Base-by-base conservation (phyloP, 53 echinoderm and acorn worm species). In the Patiria pectinifera region DNA sequence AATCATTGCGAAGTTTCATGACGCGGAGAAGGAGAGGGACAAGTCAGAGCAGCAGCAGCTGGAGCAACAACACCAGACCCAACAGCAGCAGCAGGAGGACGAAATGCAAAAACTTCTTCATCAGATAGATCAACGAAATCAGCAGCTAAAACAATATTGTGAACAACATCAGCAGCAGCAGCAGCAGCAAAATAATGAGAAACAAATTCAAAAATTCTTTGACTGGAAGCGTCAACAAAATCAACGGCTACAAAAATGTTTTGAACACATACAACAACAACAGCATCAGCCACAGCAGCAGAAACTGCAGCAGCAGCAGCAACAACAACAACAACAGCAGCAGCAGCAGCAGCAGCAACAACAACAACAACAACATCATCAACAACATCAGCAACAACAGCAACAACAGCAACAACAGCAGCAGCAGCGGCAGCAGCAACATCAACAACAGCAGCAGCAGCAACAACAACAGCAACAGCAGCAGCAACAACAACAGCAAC, bases 381-480 rank as follows among this genome's bases (percentile, higher is more conserved):
- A 35, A 35, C 35, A 12, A 60, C 35, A 35, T 0, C 16, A 77
- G 35, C 45, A 62, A 13, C 0, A 13, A 0, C 69, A 66, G 11
- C 45, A 85, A 2, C 69, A 43, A 4, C 62, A 85, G 15, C 85
- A 85, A 24, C 86, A 85, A 12, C 71, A 69, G 13, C 24, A 82
- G 23, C 15, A 22, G 6, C 59, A 60, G 24, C 22, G 60, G 1
- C 22, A 19, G 0, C 59, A 23, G 4, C 85, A 61, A 9, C 85
- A 74, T 1, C 18, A n/a, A 74, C 8, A 23, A 0, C 74, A 74
- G 19, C 74, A n/a, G 3, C 8, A 9, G 0, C 22, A 74, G 45
- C 83, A 83, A 15, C 83, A 35, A 12, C 82, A 82, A 9, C 82
- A 83, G 4, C 83, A 59, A 12, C 59, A 59, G 16, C 83, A 59